Percentiles rank a stretch among this genome's conserved stretches.
Evolutionary conservation across 2,113 vertebrate species (phyloP).

Genomic region (Colinus virginianus): DNA sequence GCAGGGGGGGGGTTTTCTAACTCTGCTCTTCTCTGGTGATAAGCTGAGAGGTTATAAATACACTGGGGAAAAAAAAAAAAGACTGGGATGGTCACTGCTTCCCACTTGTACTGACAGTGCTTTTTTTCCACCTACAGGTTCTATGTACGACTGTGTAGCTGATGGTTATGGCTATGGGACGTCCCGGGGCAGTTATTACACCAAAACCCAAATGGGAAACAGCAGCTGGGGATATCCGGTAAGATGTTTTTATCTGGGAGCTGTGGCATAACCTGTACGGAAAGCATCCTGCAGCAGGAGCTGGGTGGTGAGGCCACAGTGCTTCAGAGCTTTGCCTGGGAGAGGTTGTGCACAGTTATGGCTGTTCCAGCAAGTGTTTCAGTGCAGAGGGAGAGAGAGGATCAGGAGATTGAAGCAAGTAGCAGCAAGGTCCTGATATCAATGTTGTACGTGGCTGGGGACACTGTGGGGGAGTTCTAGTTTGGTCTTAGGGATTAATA

Average conservation of each 20-base stretch:
- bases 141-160: slow-evolving; percentile 77
- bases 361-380: background rate
- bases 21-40: background rate
- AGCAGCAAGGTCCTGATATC: accelerated
- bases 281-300: background rate
- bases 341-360: background rate
- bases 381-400: background rate
- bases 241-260: slow-evolving; percentile 41
- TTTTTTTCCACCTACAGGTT: slow-evolving; percentile 71
- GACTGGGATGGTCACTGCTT: background rate
- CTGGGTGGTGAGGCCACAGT: background rate
- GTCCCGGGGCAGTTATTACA: slow-evolving; percentile 76
- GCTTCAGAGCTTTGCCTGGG: accelerated
- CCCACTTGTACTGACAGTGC: background rate
- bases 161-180: slow-evolving; percentile 81
- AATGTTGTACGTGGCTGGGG: background rate
- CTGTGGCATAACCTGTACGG: background rate
- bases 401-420: background rate
- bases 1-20: background rate
- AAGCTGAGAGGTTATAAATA: background rate
- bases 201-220: slow-evolving; percentile 78
- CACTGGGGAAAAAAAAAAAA: background rate
- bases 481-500: background rate
- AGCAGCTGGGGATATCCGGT: slow-evolving; percentile 82
- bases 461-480: background rate